Conservation (phyloP, 2,113 vertebrate species). For the Mormyrus lacerda region DNA sequence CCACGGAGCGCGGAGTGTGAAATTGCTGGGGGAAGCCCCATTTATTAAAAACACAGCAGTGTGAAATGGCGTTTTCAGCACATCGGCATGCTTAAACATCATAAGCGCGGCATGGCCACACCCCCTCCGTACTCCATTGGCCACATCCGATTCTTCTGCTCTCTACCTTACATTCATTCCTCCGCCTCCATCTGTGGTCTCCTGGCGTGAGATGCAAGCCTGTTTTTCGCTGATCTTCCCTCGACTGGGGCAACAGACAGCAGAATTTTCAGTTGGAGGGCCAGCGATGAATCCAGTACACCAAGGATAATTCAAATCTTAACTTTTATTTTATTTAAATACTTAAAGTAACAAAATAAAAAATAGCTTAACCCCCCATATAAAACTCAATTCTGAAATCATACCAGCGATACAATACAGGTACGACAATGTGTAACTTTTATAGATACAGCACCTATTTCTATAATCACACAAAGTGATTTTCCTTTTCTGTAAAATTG, state of each 20-base stretch:
- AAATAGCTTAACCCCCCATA: neutral
- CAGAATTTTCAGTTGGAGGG: neutral
- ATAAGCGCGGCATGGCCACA: constrained; percentile 61
- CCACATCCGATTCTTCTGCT: constrained; percentile 39
- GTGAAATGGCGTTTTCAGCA: constrained; percentile 68
- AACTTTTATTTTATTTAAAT: neutral
- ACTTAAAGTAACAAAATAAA: neutral
- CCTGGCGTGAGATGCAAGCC: neutral
- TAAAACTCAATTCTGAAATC: neutral
- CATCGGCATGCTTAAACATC: constrained; percentile 73
- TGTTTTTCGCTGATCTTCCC: neutral
- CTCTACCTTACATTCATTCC: constrained; percentile 16
- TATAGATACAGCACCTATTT: neutral
- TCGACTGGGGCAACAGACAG: neutral
- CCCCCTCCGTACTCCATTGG: constrained; percentile 48
- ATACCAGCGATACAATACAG: neutral
- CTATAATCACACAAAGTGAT: neutral
- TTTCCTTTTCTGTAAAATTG: neutral
- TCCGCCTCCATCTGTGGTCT: neutral
- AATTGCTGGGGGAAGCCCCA: constrained; percentile 66
- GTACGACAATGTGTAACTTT: neutral
- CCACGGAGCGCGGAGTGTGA: constrained; percentile 66
- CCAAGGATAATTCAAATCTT: neutral
- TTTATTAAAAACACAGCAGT: constrained; percentile 72
- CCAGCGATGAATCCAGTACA: neutral